These are phyloP conservation scores for Trididemnum nubilum DNA, from an alignment of 23 tunicate species.

Conservation along the genomic window DNA sequence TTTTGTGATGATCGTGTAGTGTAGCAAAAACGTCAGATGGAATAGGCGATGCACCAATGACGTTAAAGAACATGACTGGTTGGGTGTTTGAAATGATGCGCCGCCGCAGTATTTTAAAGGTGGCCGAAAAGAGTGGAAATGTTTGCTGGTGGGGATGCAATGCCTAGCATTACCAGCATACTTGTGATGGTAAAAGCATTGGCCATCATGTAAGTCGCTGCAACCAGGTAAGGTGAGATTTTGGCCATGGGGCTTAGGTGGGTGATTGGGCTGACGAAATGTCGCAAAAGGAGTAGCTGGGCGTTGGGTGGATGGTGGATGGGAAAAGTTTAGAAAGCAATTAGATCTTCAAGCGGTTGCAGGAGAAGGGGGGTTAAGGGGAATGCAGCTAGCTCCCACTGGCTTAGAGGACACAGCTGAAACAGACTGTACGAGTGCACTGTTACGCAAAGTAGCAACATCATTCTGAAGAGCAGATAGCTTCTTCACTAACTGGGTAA, in stretches of 20 bases:
- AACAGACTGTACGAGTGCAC: background rate
- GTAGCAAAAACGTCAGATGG: background rate
- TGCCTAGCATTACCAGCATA: background rate
- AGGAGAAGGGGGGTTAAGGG: background rate
- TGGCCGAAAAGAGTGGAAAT: background rate
- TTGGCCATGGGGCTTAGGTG: background rate
- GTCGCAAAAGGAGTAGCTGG: background rate
- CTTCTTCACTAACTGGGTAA: background rate
- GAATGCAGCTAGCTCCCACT: too few relatives aligned
- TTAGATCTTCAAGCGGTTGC: background rate
- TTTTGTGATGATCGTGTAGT: background rate
- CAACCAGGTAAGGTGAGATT: constrained; percentile 2
- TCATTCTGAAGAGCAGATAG: background rate
- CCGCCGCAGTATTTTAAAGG: constrained; percentile 25
- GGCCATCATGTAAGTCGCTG: background rate
- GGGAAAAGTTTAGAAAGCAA: background rate
- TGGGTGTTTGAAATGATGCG: background rate
- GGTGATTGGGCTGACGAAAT: too few relatives aligned
- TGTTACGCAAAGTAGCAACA: background rate
- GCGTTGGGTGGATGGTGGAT: background rate
- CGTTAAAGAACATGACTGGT: background rate
- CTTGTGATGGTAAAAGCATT: constrained; percentile 7
- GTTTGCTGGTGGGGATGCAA: background rate
- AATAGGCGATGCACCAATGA: constrained; percentile 8
- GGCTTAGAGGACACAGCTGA: background rate